Base-by-base conservation (phyloP, 2,113 vertebrate genomes). In the Bubalus kerabau region DNA sequence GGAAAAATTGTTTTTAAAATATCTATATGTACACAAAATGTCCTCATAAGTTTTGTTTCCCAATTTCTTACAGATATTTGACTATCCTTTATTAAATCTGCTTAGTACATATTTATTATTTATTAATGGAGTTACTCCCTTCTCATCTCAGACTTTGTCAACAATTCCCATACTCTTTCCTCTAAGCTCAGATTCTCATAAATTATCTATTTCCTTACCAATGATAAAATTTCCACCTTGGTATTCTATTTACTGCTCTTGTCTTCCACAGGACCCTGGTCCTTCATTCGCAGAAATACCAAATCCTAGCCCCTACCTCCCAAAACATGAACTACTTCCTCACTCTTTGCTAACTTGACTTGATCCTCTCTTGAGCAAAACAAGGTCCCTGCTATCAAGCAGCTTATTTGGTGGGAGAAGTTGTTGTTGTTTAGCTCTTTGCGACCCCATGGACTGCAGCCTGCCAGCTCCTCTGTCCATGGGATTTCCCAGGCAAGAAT, bases 111-210 rank as follows among this genome's bases (percentile, higher is more conserved):
- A 87, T 56, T 94, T 87, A 90, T 30, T n/a, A 57, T 50, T 2
- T 90, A 90, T 95, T 57, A 80, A 78, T 88, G 17, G 94, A 52
- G 11, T 30, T 43, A 9, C 28, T 83, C 19, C 50, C 89, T 93
- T 95, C 67, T 67, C 28, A 60, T 28, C 40, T 94, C 76, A 92
- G 59, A 95, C 85, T 94, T 78, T 64, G 11, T 87, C 62, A 78
- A 92, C 85, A 96, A 95, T 94, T 96, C 76, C 85, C 84, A 87
- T 95, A 86, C 96, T 98, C 90, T 96, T 96, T 97, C 82, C n/a
- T 91, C 82, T 91, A 88, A 87, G 46, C 16, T 96, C 36, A 86
- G 57, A 60, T 15, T 32, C 48, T 84, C 40, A 90, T 50, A 96
- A 92, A 19, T n/a, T 64, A 86, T 8, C 74, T 76, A 88, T 81